A percentile compares a stretch with the other conserved stretches of the same genome.
Conservation (phyloP, 2,113 vertebrate genomes). For the Crypturellus undulatus region DNA sequence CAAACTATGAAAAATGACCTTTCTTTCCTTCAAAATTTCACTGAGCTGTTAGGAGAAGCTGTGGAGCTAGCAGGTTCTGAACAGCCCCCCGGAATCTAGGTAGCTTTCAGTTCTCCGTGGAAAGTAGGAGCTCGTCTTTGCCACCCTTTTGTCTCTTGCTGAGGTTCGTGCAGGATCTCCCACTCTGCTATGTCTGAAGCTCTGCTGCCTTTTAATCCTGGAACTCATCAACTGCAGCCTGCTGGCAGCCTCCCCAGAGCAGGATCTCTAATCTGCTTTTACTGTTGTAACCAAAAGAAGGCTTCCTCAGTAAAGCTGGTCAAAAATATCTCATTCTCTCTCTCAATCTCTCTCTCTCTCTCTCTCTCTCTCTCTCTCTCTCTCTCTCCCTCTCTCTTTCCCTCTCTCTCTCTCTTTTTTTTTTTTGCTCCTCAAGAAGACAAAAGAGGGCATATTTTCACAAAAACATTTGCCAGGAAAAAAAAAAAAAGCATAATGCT, state of each 20-base stretch:
- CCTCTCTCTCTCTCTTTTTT: neutral
- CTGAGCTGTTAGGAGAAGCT: neutral
- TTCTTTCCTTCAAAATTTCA: neutral
- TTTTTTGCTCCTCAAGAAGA: neutral
- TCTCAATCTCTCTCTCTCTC: neutral
- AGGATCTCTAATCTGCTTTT: slow-evolving; percentile 51
- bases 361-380: neutral
- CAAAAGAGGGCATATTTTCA: neutral
- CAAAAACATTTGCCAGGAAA: neutral
- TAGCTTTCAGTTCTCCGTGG: slow-evolving; percentile 10
- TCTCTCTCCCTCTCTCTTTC: neutral
- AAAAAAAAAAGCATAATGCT: neutral
- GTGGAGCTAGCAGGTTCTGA: neutral
- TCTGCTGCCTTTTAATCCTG: slow-evolving; percentile 53
- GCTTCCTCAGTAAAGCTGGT: slow-evolving; percentile 39
- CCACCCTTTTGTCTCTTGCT: neutral
- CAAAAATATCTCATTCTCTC: neutral
- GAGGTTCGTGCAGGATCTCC: slow-evolving; percentile 17
- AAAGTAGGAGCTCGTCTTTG: neutral
- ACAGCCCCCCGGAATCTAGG: neutral
- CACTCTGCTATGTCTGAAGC: slow-evolving; percentile 23
- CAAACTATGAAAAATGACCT: neutral
- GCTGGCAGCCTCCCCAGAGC: slow-evolving; percentile 34
- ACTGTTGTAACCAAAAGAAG: slow-evolving; percentile 26
- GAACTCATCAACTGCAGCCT: slow-evolving; percentile 45